phyloP scores from a whole-genome alignment of 2,797 vertebrate genomes.

The Eidolon dupreanum region DNA sequence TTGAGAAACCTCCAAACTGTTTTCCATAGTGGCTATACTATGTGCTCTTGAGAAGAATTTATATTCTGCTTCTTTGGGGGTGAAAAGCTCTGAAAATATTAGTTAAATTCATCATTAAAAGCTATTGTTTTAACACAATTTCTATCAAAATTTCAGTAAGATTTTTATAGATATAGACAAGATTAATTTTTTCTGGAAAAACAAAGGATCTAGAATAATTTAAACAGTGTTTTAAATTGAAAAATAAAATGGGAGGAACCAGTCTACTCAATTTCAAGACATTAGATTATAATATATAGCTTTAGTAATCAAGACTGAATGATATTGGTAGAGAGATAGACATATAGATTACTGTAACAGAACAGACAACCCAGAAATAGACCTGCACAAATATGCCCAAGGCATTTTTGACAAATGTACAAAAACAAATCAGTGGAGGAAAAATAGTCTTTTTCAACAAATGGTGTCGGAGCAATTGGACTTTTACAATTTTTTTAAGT shows the following conservation, averaged over 20 bases:
- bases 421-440: background rate
- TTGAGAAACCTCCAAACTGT: too few species aligned
- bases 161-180: conserved; percentile 8
- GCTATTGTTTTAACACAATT: background rate
- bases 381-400: background rate
- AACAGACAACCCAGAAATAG: background rate
- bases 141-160: background rate
- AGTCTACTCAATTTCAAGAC: background rate
- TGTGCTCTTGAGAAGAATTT: too few species aligned
- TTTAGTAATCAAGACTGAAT: background rate
- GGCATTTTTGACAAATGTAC: background rate
- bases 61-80: too few species aligned
- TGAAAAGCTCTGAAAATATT: too few species aligned
- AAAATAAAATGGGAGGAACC: conserved; percentile 45
- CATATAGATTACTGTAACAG: background rate
- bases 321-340: background rate
- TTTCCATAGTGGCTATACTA: too few species aligned
- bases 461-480: background rate
- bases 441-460: background rate
- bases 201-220: background rate
- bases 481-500: background rate
- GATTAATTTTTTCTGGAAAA: conserved; percentile 2
- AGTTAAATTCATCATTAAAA: too few species aligned
- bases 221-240: conserved; percentile 28
- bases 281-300: background rate